Evolutionary conservation across 1,140 invertebrate genomes (phyloP), one percentile per base, ranked within the genome.

Genomic region (Bombus terrestris): DNA sequence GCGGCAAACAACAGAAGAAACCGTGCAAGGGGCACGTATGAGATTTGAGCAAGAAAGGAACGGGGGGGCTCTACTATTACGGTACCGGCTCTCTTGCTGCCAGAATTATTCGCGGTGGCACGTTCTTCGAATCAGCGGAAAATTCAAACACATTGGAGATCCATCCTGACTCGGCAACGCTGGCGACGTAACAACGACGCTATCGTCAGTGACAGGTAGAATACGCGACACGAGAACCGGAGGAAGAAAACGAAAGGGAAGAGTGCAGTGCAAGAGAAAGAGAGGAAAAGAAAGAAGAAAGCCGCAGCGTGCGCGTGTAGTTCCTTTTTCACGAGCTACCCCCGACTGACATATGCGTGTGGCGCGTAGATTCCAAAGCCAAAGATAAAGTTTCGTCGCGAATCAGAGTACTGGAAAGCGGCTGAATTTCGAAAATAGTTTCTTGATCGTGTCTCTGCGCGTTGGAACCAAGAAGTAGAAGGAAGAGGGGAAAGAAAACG

Each of bases 191-290:
- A 32, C 78, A 41, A 47, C 39, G 15, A 28, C 25, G 37, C 66
- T 59, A 62, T 59, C 53, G 25, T 75, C 28, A 57, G 35, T 89
- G 88, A 89, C 88, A 89, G 81, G 59, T 89, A 89, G 35, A 62
- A 13, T 62, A 39, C 79, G 57, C 86, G 68, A 57, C 22, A 72
- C 8, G 57, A 32, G 64, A 32, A 32, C n/a, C 13, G 69, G 72
- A 69, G 37, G 18, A 22, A 47, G 59, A 41, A 39, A 28, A 57
- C 37, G n/a, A 72, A 43, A 39, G 75, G 47, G 22, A 47, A 32
- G 57, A n/a, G 57, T 35, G 74, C n/a, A n/a, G 10, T 18, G 75
- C 22, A 32, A 3, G 18, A 72, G 28, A 66, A 22, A 66, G 57
- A 28, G 22, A 35, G 71, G 69, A 41, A 71, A 25, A 22, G 43